phyloP scores from a whole-genome alignment of 2,113 vertebrate genomes.

The Macaca fascicularis region T2T-MFA8v1.1 NC_088377.1:56321501-56322000 shows the following conservation, averaged over 20 bases:
- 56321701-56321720: not conserved
- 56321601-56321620: not conserved
- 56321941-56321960: not conserved
- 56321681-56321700: not conserved
- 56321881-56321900: slow-evolving; percentile 4
- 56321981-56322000: not conserved
- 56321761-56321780: not conserved
- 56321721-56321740: slow-evolving; percentile 6
- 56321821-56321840: slow-evolving; percentile 6
- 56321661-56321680: not conserved
- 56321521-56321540: not conserved
- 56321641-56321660: not conserved
- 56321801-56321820: not conserved
- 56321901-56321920: not conserved
- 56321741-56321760: slow-evolving; percentile 13
- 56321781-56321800: slow-evolving; percentile 36
- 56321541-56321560: slow-evolving; percentile 4
- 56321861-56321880: slow-evolving; percentile 14
- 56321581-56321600: not conserved
- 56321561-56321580: not conserved
- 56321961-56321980: not conserved
- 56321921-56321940: not conserved
- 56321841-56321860: slow-evolving; percentile 10
- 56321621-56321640: slow-evolving; percentile 16
- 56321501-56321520: not conserved